Evolutionary conservation across 2,888 invertebrate genomes (phyloP), one percentile per base, ranked within the genome.

Genomic region (Cantharis flavilabris): DNA sequence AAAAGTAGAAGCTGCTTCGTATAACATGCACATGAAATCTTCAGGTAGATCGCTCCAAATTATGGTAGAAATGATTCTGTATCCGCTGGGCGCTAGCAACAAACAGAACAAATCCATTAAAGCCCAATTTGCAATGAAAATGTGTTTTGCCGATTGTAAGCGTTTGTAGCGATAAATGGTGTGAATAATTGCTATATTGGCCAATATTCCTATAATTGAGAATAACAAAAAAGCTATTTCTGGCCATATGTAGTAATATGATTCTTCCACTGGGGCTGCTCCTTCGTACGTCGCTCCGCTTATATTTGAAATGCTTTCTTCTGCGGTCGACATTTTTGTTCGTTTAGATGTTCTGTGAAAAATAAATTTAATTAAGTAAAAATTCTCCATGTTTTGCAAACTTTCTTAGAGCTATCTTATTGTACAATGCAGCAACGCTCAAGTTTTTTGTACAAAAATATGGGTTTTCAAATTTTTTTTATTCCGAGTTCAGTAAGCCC

Each of bases 51-150:
- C 3, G 23, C 69, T 9, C 16, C 74, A 3, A 4, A 49, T 63
- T 10, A 78, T n/a, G 14, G 72, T 62, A 10, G 75, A 72, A 20
- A 78, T 30, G 13, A 78, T 70, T 73, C 77, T 69, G 18, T 75
- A 75, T 2, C 49, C 67, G 16, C 72, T 76, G 4, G 76, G 75
- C 1, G 71, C 63, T 4, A 76, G 63, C 16, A 72, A 7, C 33
- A 79, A 70, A 2, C 62, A 67, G 7, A 23, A 70, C 3, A 67
- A 16, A 16, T 79, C 67, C 7, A 69, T 62, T 9, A 79, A 62
- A 5, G 78, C 78, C 78, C 78, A 79, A 20, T 76, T 76, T 10
- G 70, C 74, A 13, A 79, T 74, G 13, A 72, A 73, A 13, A 76
- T 72, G 10, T 79, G 76, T 1, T 74, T 16, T 16, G 71, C 62